Percentiles rank a stretch among this genome's conserved stretches.
phyloP scores from a whole-genome alignment of 37 sponge, comb jelly and placozoan genomes.

The Tethya wilhelma region DNA sequence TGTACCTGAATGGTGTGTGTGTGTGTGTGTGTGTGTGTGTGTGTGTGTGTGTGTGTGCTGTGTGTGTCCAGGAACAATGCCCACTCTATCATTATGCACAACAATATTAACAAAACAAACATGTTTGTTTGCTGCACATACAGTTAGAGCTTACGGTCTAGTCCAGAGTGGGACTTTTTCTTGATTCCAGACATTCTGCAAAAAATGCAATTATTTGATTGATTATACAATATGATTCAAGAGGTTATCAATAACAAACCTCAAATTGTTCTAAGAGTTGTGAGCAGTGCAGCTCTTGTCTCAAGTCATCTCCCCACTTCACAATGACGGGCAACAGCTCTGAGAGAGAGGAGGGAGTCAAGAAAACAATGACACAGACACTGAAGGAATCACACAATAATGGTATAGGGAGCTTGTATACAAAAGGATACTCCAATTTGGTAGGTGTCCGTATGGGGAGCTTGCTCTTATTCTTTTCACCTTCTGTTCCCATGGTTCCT shows the following conservation, averaged over 20 bases:
- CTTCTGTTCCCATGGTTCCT: constrained; percentile 93
- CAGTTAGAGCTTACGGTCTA: constrained; percentile 65
- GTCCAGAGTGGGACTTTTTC: constrained; percentile 86
- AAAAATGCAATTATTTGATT: not conserved
- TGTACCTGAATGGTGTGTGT: constrained; percentile 78
- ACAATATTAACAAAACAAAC: not conserved
- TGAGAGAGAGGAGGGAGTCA: constrained; percentile 17
- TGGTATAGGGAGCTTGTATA: not conserved
- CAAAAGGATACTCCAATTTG: constrained; percentile 94
- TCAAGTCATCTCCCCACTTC: constrained; percentile 95
- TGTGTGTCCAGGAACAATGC: too few species aligned
- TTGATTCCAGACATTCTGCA: constrained; percentile 79
- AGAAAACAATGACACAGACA: not conserved
- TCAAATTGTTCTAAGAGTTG: constrained; percentile 93
- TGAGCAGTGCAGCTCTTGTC: constrained; percentile 89
- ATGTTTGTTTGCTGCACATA: not conserved
- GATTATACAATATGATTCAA: not conserved
- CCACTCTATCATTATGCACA: too few species aligned
- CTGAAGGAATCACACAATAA: not conserved
- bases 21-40: too few species aligned
- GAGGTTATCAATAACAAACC: constrained; percentile 15
- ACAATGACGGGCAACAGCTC: constrained; percentile 88
- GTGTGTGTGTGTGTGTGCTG: too few species aligned
- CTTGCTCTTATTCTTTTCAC: constrained; percentile 67
- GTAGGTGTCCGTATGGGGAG: constrained; percentile 94